Base-by-base conservation (phyloP, 2,113 vertebrate genomes). In the Notiomystis cincta region DNA sequence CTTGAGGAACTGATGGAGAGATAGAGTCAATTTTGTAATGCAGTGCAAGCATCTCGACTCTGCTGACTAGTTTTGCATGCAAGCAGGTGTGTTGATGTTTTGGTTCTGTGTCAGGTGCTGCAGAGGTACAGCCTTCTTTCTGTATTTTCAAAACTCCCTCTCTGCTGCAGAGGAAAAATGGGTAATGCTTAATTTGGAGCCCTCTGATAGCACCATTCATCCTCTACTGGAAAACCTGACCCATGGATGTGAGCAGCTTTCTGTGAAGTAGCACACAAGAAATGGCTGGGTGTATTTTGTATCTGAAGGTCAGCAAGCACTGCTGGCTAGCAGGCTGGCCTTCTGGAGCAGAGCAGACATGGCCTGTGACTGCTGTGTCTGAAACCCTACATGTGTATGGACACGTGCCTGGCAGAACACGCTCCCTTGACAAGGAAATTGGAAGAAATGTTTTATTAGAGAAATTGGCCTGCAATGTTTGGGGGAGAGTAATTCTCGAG, bases 311-410 rank as follows among this genome's bases (percentile, higher is more conserved):
- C 10, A 17, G 71, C 42, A 69, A 51, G 57, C 51, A 21, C 9
- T 51, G 66, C 57, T 71, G 15, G 51, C 57, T 14, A 79, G 45
- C 65, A 85, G 30, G n/a, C 14, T 79, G 56, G 30, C n/a, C 57
- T 86, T 61, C 11, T 82, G 66, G 23, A 47, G n/a, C 18, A 44
- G 28, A 70, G n/a, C 19, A 53, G 53, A 10, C 65, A 9, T 15
- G 48, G 80, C 51, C 35, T 30, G 24, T 5, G 72, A 23, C 57
- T 83, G 67, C 67, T 76, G 23, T 44, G 9, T 25, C 35, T 25
- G 22, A 81, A 81, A 58, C 11, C 25, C 48, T 5, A 4, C 0
- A 0, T 6, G 38, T 44, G 21, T 21, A 20, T 61, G 80, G 53
- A 27, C 24, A 4, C 4, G 7, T 25, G 23, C 54, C 54, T 47